Conservation (phyloP, 2,888 invertebrate genomes). For the Pedicia rivosa region DNA sequence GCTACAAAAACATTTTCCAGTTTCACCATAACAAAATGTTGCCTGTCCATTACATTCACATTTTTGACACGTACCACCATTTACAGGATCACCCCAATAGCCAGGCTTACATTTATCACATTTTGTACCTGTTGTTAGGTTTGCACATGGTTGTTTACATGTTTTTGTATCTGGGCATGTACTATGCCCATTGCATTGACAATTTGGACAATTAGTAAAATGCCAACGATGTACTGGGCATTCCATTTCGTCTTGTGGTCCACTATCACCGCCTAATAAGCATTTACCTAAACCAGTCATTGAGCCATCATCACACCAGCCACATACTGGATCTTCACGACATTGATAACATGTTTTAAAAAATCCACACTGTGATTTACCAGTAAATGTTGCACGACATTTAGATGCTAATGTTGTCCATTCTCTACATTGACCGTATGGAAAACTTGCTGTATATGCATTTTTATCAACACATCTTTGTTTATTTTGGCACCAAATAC, state of each 20-base stretch:
- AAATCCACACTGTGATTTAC: constrained; percentile 47
- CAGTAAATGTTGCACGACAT: constrained; percentile 27
- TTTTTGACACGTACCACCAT: constrained; percentile 84
- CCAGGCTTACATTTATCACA: constrained; percentile 82
- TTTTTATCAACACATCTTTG: constrained; percentile 90
- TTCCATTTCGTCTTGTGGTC: constrained; percentile 36
- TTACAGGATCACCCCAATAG: constrained; percentile 88
- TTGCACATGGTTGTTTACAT: constrained; percentile 69
- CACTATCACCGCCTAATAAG: constrained; percentile 66
- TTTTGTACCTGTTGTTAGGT: constrained; percentile 69
- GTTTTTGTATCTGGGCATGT: constrained; percentile 51
- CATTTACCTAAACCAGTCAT: constrained; percentile 81
- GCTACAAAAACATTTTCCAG: constrained; percentile 89
- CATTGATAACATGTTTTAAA: constrained; percentile 68
- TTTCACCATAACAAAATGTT: constrained; percentile 76
- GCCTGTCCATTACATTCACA: constrained; percentile 95
- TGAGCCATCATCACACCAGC: constrained; percentile 95
- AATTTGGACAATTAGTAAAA: constrained; percentile 83
- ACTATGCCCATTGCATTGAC: constrained; percentile 97
- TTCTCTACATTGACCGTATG: constrained; percentile 92
- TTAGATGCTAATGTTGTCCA: constrained; percentile 61
- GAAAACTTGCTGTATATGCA: constrained; percentile 91
- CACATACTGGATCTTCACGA: constrained; percentile 83
- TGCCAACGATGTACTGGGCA: constrained; percentile 71
- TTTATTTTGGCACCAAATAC: constrained; percentile 95